A percentile compares a stretch with the other conserved stretches of the same genome.
Evolutionary conservation across 2,888 invertebrate genomes (phyloP).

Genomic region (Xanthia togata): DNA sequence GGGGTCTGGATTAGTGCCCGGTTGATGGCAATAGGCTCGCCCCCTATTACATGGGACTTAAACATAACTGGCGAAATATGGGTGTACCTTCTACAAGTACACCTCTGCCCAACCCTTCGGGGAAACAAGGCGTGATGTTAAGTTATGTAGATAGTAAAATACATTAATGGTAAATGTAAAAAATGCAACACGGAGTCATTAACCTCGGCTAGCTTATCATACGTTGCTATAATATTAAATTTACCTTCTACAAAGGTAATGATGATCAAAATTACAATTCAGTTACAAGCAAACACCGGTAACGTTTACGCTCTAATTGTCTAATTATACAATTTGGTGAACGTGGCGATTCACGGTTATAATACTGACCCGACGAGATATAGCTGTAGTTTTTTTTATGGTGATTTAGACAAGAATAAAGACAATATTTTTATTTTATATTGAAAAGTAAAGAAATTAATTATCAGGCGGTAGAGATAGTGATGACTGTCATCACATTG

Average conservation of each 20-base stretch:
- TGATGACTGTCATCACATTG: neutral
- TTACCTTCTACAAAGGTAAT: conserved; percentile 53
- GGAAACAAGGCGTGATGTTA: no score
- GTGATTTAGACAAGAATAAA: conserved; percentile 18
- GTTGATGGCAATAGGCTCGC: no score
- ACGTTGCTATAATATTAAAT: conserved; percentile 22
- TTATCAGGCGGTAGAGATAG: neutral
- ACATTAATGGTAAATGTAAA: neutral
- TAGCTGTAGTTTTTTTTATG: conserved; percentile 40
- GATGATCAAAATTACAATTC: conserved; percentile 74
- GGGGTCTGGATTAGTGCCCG: no score
- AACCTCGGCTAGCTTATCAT: conserved; percentile 46
- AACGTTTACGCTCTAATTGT: conserved; percentile 80
- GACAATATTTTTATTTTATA: neutral
- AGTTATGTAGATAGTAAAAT: no score
- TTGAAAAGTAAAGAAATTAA: neutral
- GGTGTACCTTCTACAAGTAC: no score
- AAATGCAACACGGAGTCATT: conserved; percentile 40
- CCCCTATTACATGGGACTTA: no score
- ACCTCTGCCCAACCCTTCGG: no score
- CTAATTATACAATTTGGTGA: conserved; percentile 79
- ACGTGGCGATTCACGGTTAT: conserved; percentile 67
- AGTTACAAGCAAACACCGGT: conserved; percentile 70
- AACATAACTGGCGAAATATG: no score
- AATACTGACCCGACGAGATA: conserved; percentile 35